Evolutionary conservation across 1,140 invertebrate species (phyloP).

Genomic region (Tetramorium simillimum): DNA sequence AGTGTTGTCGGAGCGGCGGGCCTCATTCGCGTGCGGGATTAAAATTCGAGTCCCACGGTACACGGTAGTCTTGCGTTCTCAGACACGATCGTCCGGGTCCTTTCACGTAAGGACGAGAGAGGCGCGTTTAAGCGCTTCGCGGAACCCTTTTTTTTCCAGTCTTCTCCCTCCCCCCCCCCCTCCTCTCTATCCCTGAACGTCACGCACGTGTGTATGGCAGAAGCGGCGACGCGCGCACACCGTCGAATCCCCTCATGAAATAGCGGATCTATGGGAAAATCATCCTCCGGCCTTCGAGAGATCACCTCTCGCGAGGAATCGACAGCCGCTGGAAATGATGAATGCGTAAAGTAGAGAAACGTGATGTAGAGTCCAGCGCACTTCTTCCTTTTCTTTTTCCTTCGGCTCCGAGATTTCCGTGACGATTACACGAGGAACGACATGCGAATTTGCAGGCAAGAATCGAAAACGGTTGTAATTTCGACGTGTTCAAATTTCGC

Average conservation of each 20-base stretch:
- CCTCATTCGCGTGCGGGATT: slow-evolving; percentile 81
- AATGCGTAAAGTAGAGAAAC: not conserved
- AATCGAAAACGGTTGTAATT: not conserved
- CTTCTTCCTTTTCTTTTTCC: not conserved
- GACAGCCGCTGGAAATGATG: slow-evolving; percentile 9
- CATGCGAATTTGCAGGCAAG: not conserved
- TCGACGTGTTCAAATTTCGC: not conserved
- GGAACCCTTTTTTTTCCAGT: slow-evolving; percentile 73
- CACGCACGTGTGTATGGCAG: slow-evolving; percentile 72
- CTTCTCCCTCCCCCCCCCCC: slow-evolving; percentile 25
- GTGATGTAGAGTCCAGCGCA: not conserved
- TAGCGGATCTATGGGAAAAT: slow-evolving; percentile 44
- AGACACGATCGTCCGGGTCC: slow-evolving; percentile 73
- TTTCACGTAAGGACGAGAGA: slow-evolving; percentile 60
- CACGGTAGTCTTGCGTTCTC: slow-evolving; percentile 77
- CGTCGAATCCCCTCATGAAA: slow-evolving; percentile 27
- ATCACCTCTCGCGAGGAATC: slow-evolving; percentile 15
- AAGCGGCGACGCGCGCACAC: slow-evolving; percentile 15
- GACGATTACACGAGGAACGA: not conserved
- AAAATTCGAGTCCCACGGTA: slow-evolving; percentile 82
- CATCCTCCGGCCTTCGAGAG: slow-evolving; percentile 30
- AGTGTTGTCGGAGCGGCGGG: slow-evolving; percentile 57
- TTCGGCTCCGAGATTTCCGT: not conserved
- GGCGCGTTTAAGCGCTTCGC: slow-evolving; percentile 73
- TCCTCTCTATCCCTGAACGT: slow-evolving; percentile 63